Evolutionary conservation across 2,888 invertebrate species (phyloP).

Genomic region (Tuberolachnus salignus): DNA sequence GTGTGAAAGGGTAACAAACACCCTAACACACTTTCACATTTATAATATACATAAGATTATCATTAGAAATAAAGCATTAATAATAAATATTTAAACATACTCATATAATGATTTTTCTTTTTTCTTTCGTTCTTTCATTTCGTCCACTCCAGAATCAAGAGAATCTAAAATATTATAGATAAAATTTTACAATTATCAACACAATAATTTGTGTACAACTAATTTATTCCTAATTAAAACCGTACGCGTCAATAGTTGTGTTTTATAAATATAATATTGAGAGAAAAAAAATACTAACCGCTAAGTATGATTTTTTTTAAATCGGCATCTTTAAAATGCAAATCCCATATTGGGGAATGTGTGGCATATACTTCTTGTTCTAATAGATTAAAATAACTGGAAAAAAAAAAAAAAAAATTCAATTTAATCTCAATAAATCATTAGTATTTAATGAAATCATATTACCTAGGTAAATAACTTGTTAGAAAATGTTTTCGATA

Average conservation of each 20-base stretch:
- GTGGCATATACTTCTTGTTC: slow-evolving; percentile 86
- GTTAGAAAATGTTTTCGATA: slow-evolving; percentile 83
- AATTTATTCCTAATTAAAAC: no score
- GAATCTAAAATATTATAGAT: slow-evolving; percentile 25
- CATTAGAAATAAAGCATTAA: no score
- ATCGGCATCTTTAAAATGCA: slow-evolving; percentile 75
- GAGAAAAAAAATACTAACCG: background rate
- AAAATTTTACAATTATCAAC: no score
- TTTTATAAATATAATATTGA: no score
- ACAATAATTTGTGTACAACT: no score
- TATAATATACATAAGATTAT: no score
- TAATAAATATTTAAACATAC: slow-evolving; percentile 25
- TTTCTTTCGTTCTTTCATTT: slow-evolving; percentile 11
- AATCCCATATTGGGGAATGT: slow-evolving; percentile 92
- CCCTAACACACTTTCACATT: no score
- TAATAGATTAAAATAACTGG: slow-evolving; percentile 79
- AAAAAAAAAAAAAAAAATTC: slow-evolving; percentile 19
- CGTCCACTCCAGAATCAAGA: slow-evolving; percentile 26
- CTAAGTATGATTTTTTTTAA: slow-evolving; percentile 42
- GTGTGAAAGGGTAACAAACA: no score
- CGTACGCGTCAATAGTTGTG: no score
- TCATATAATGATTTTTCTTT: slow-evolving; percentile 19
- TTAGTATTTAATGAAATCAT: slow-evolving; percentile 15
- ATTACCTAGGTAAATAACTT: slow-evolving; percentile 81
- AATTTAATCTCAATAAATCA: background rate